Evolutionary conservation across 2,113 vertebrate genomes (phyloP), one percentile per base, ranked within the genome.

Genomic region (Chascanopsetta lugubris): DNA sequence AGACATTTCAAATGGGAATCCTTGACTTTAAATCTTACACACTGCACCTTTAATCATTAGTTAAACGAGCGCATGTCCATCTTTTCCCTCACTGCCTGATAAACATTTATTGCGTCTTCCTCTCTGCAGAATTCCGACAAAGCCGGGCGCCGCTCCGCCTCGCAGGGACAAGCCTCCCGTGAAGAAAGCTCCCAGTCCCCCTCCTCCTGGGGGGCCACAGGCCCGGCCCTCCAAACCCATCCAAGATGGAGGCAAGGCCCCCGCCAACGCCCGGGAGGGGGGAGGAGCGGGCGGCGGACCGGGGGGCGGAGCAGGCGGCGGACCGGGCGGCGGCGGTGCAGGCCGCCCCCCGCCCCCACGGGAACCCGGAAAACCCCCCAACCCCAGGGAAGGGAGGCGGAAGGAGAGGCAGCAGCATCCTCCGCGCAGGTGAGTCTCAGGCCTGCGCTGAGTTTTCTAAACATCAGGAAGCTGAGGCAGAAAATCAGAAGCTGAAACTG

Each of bases 351-450:
- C 77, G n/a, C 3, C 80, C 57, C 26, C 84, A 81, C 0, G 93
- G 0, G 57, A 93, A 89, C 8, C 82, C 62, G 70, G 89, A 57
- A 97, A 96, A 72, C 82, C 93, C 0, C 91, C 91, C 38, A 94
- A 94, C 72, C 90, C 82, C 1, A 82, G 96, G 71, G 94, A 96
- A 75, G 95, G 94, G 0, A 89, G 95, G 25, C 92, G 92, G 85
- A 98, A 97, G 90, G 96, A 97, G 45, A 91, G 94, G 0, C 95
- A 89, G 75, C 90, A 91, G 1, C 93, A 93, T 17, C 95, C 94
- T 25, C 94, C 95, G 8, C 89, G 93, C 74, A 97, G 96, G 97
- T 99, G 91, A 24, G 15, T 8, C 45, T 10, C 6, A 38, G 25
- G 9, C 6, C 11, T 6, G n/a, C 9, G 1, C 6, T 21, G 22